Evolutionary conservation across 2,797 vertebrate genomes (phyloP), one percentile per base, ranked within the genome.

Genomic region (Gambelia wislizenii): DNA sequence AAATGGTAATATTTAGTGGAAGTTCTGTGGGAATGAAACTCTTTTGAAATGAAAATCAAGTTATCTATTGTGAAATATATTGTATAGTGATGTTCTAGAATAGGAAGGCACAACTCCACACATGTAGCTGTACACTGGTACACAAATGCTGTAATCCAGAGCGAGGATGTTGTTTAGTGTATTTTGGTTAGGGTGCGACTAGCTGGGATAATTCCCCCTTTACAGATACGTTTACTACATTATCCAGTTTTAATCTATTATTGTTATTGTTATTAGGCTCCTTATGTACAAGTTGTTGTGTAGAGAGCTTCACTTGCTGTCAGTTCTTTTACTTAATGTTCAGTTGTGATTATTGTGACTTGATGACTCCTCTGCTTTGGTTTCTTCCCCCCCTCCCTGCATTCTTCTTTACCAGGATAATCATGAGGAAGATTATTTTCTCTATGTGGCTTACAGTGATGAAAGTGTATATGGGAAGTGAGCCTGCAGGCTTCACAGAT

Each of bases 391-490:
- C n/a, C 42, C 39, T n/a, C 72, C 2, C 16, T 76, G 30, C 30
- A 30, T 83, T 75, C 56, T 89, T 89, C 10, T 84, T 79, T 44
- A 92, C 75, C 94, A 99, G 99, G 98, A 99, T 96, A 99, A 99
- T 95, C 99, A 99, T 0, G 98, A 99, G 42, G 98, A 99, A 88
- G 99, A 99, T 95, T 98, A 98, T 95, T 99, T 99, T 96, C 98
- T 99, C 91, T 99, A 99, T 92, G 98, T 99, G 98, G 98, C 98
- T 78, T 99, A 99, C 98, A 99, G 99, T 80, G 99, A 98, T 36
- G 99, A 99, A 96, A 99, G 99, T 0, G 99, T 99, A 90, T 99
- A 99, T 22, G 99, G 99, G 83, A 98, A 99, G 94, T 99, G 97
- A 99, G 91, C 70, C 47, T 89, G 75, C 85, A 89, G 90, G 91